Evolutionary conservation across 2,888 invertebrate species (phyloP), one percentile per base, ranked within the genome.

Genomic region (Trichogramma evanescens): DNA sequence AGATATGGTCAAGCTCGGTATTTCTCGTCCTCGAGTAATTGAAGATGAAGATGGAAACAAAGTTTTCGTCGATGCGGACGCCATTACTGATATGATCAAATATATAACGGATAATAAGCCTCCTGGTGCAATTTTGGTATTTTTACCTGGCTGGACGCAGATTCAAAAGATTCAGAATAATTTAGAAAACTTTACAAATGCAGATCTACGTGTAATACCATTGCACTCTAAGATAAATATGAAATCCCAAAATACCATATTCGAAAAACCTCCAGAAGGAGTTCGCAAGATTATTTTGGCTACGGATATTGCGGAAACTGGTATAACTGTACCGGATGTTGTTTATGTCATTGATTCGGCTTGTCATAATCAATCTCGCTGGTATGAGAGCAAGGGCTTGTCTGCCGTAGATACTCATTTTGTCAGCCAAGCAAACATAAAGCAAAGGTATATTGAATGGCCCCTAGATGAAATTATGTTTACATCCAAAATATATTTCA

Each of bases 71-170:
- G 75, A 83, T 64, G 80, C 80, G 65, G 79, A 81, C 59, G 83
- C 84, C 76, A 78, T 82, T 10, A 76, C 66, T 2, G 68, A 75
- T 48, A 54, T 81, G 8, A 82, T 89, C 67, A 74, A 79, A 65
- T 82, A 83, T 64, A 82, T 89, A n/a, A 81, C 85, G 54, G 73
- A 70, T 7, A 79, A 72, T 0, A 82, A 85, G 68, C 78, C 81
- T 0, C 82, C 83, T 51, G 89, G 89, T 1, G 87, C 87, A 1
- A 87, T 90, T 67, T 78, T 90, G 53, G 86, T 86, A 49, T 90
- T 90, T 67, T 80, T 90, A 6, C 89, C 90, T 10, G 89, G 89
- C 9, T 89, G 90, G 89, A 78, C 82, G 3, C 88, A 89, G 62
- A 89, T 90, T 48, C 79, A 78, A 39, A 76, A 76, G 52, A 77